These are phyloP conservation scores for Cisticola juncidis DNA, from an alignment of 2,113 vertebrate genomes.

Conservation along the genomic window DNA sequence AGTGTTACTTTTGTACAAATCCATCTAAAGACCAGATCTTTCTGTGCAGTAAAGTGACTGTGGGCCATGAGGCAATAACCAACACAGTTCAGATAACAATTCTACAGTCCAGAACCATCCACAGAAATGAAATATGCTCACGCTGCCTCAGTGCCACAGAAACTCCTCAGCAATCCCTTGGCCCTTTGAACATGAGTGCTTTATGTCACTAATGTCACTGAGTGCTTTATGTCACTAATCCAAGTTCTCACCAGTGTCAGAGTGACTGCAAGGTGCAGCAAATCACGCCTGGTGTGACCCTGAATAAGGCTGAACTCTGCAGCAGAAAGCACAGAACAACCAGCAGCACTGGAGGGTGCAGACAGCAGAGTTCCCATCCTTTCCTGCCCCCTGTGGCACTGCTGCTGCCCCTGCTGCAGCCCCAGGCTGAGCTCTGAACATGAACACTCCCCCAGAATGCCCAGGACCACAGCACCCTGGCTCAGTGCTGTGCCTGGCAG, in stretches of 20 bases:
- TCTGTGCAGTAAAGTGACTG: not conserved
- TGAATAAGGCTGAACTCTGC: not conserved
- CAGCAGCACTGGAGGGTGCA: not conserved
- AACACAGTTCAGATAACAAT: not conserved
- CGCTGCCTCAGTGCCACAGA: not conserved
- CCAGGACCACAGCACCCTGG: not conserved
- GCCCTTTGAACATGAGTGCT: not conserved
- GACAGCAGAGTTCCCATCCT: not conserved
- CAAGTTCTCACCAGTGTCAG: not conserved
- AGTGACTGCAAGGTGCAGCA: not conserved
- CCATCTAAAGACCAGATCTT: not conserved
- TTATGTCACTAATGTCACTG: too few species aligned
- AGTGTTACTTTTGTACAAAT: not conserved
- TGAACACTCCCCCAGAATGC: not conserved
- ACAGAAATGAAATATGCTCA: not conserved
- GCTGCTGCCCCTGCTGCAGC: not conserved
- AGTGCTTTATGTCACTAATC: not conserved
- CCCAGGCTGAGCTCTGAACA: not conserved
- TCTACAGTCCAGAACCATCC: not conserved
- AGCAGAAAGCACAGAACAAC: not conserved
- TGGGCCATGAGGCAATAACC: not conserved
- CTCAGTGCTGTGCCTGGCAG: not conserved
- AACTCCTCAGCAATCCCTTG: not conserved
- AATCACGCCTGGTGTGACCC: fast-evolving
- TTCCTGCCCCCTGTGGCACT: not conserved